These are phyloP conservation scores for Tholera decimalis DNA, from an alignment of 2,888 invertebrate genomes.

Conservation along the genomic window DNA sequence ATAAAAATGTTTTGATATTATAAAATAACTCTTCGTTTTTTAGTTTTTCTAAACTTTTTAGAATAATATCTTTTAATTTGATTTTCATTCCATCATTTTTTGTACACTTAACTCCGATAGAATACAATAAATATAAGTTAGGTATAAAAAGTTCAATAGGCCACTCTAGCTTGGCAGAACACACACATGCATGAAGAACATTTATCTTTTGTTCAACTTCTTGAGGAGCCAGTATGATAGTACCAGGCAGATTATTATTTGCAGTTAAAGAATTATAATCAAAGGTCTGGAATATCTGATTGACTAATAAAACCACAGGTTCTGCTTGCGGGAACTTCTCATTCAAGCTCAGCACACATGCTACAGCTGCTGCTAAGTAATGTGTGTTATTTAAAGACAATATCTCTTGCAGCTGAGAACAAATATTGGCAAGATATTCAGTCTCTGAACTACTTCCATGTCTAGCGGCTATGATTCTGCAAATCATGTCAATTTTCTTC, in stretches of 20 bases:
- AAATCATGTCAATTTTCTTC: conserved; percentile 93
- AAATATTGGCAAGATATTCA: conserved; percentile 90
- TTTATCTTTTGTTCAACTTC: conserved; percentile 83
- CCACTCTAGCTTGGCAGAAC: conserved; percentile 75
- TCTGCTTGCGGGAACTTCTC: conserved; percentile 86
- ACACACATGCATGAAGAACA: conserved; percentile 80
- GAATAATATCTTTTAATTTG: conserved; percentile 81
- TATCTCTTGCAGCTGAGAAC: conserved; percentile 89
- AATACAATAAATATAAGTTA: conserved; percentile 85
- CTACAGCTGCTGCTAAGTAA: conserved; percentile 88
- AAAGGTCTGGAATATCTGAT: conserved; percentile 77
- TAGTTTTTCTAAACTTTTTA: conserved; percentile 78
- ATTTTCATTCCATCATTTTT: conserved; percentile 75
- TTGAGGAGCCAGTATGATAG: conserved; percentile 79
- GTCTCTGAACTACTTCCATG: conserved; percentile 84
- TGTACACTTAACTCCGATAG: conserved; percentile 80
- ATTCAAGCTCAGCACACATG: conserved; percentile 90
- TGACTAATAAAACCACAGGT: conserved; percentile 74
- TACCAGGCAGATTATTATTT: conserved; percentile 77
- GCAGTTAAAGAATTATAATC: conserved; percentile 70
- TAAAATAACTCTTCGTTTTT: conserved; percentile 66
- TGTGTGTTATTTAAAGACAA: conserved; percentile 83
- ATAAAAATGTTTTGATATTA: conserved; percentile 73
- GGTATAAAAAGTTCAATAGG: conserved; percentile 79
- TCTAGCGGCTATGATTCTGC: conserved; percentile 92